Conservation (phyloP, 2,113 vertebrate species). For the Chauna torquata region DNA sequence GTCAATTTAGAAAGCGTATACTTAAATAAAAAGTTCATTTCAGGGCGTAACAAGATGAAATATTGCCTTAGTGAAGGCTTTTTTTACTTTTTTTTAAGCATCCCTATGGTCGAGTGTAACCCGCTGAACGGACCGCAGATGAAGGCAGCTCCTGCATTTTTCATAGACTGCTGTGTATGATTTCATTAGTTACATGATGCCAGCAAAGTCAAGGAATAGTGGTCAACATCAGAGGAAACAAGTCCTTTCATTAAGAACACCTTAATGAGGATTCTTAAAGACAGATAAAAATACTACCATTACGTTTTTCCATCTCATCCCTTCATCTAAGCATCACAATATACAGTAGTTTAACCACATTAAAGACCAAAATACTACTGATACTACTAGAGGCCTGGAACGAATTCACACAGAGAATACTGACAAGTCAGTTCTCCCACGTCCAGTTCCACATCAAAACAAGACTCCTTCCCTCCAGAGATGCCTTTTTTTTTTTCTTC, state of each 20-base stretch:
- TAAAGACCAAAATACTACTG: neutral
- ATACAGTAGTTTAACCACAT: neutral
- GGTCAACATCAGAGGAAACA: neutral
- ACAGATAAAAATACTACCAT: neutral
- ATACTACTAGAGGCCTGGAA: neutral
- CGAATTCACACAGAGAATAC: neutral
- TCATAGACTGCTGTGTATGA: neutral
- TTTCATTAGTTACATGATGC: accelerated
- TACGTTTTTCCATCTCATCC: neutral
- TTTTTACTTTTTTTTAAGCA: neutral
- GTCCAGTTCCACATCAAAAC: neutral
- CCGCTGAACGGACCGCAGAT: neutral
- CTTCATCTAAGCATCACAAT: neutral
- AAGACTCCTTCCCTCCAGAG: neutral
- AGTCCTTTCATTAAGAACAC: neutral
- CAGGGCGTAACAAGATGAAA: neutral
- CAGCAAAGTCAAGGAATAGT: neutral
- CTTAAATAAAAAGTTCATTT: neutral
- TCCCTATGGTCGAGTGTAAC: neutral
- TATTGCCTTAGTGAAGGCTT: neutral
- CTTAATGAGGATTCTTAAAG: neutral
- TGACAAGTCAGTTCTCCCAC: neutral
- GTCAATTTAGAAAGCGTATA: accelerated
- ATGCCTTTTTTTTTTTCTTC: neutral
- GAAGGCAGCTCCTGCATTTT: neutral